Evolutionary conservation across 2,888 invertebrate genomes (phyloP), one percentile per base, ranked within the genome.

Genomic region (Tetragonisca angustula): DNA sequence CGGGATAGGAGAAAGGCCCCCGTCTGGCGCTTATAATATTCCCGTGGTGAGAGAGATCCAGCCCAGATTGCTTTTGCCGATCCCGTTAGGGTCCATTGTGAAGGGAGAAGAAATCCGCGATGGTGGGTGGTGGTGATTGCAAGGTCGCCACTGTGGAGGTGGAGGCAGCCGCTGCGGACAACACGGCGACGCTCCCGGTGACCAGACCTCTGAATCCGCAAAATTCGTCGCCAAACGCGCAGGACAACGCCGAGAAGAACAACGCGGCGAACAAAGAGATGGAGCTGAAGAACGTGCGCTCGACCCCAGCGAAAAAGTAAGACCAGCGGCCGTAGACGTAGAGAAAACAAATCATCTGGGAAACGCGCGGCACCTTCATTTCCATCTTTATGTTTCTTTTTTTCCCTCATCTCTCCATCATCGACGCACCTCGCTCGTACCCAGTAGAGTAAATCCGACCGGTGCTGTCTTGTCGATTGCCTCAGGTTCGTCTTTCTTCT

Each of bases 61-160:
- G 74, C 52, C 64, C 71, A n/a, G 81, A 69, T 81, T 43, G 43
- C 69, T 76, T 82, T 82, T 76, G 70, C 74, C 85, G 77, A 81
- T 83, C 43, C 43, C 85, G 78, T 84, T 81, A 89, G 88, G 86
- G 85, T 64, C 83, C 81, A 62, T 84, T 61, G 77, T 19, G 82
- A 86, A 56, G 76, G 73, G 62, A 72, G 75, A 80, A 65, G 76
- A 72, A 81, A 81, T 84, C 84, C 76, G 78, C 82, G 86, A 96
- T 96, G 96, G 96, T 96, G 91, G 96, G 96, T 94, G 96, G 96
- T 94, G 96, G 96, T 94, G 97, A 98, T 95, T 97, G 98, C 95
- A 98, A 98, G 96, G 97, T 98, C 95, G 97, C 98, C 91, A 98
- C 98, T 83, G 98, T 98, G 92, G 98, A 98, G 95, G 96, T 97